A percentile compares a stretch with the other conserved stretches of the same genome.
phyloP scores from a whole-genome alignment of 2,113 vertebrate species.

The Sapajus apella region DNA sequence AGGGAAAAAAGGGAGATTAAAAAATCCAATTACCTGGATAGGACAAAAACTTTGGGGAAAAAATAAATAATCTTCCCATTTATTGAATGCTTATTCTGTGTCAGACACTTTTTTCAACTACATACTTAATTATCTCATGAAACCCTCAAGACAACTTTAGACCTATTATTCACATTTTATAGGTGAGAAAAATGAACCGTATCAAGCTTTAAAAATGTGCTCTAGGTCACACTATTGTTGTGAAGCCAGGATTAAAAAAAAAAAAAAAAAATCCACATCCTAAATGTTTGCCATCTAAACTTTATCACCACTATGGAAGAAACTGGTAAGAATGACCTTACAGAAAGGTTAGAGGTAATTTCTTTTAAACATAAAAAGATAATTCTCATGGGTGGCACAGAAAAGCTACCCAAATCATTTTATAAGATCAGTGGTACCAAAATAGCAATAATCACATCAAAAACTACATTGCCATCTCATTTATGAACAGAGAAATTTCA shows the following conservation, averaged over 20 bases:
- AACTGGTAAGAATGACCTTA: not conserved
- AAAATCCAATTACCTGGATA: not conserved
- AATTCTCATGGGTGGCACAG: not conserved
- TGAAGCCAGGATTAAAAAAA: not conserved
- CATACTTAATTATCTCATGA: not conserved
- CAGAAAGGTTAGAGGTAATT: not conserved
- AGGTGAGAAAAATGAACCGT: not conserved
- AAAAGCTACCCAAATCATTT: conserved; percentile 7
- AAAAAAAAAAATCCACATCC: not conserved
- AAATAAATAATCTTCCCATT: not conserved
- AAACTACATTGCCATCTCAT: not conserved
- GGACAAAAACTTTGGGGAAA: not conserved
- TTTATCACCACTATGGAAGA: not conserved
- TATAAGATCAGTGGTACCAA: not conserved
- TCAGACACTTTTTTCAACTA: not conserved
- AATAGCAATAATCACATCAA: not conserved
- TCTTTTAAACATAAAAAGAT: conserved; percentile 35
- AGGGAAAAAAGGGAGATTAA: not conserved
- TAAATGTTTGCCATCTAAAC: not conserved
- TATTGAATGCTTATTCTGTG: not conserved
- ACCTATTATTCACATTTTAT: not conserved
- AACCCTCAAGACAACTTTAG: not conserved
- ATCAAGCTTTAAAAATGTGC: not conserved
- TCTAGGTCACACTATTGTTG: not conserved
- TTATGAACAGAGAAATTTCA: conserved; percentile 24